Evolutionary conservation across 2,113 vertebrate species (phyloP).

Genomic region (Dromaius novaehollandiae): DNA sequence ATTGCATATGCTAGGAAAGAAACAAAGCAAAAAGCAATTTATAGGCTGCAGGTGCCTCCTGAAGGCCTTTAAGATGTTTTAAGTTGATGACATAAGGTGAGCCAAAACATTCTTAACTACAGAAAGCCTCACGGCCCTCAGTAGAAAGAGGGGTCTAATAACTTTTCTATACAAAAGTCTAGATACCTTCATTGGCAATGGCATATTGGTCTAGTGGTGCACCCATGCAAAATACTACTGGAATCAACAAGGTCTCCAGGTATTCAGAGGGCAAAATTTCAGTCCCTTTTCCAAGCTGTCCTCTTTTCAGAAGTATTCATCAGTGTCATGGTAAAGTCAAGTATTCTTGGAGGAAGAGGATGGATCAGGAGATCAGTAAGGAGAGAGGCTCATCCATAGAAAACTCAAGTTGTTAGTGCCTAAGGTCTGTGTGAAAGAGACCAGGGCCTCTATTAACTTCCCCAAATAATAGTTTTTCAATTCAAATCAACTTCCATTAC

Average conservation of each 20-base stretch:
- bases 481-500: neutral
- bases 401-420: neutral
- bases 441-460: neutral
- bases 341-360: neutral
- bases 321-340: neutral
- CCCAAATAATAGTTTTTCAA: neutral
- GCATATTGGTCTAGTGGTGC: neutral
- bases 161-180: neutral
- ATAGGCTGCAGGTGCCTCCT: neutral
- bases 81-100: neutral
- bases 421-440: neutral
- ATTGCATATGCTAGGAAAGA: neutral
- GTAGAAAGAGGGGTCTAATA: neutral
- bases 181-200: neutral
- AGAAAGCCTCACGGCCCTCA: neutral
- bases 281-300: fast-evolving
- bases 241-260: neutral
- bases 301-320: neutral
- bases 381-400: neutral
- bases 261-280: neutral
- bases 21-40: neutral
- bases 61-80: slow-evolving; percentile 25
- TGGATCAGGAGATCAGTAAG: neutral
- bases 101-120: slow-evolving; percentile 6
- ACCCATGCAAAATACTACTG: neutral